Evolutionary conservation across 2,113 vertebrate species (phyloP).

Genomic region (Anas platyrhynchos): DNA sequence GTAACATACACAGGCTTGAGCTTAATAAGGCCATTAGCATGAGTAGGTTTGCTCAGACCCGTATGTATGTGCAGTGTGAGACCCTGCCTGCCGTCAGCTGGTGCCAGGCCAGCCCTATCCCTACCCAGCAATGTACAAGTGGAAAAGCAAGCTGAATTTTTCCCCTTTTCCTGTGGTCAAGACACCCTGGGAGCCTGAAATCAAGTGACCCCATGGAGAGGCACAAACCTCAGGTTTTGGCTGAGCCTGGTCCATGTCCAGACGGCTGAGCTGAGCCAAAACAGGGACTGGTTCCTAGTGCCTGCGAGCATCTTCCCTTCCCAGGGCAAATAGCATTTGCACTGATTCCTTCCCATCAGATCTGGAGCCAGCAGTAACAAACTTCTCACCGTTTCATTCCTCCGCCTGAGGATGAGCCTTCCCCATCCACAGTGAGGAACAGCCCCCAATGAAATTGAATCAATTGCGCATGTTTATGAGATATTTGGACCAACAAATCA

Average conservation of each 20-base stretch:
- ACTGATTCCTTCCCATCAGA: neutral
- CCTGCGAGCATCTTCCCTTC: neutral
- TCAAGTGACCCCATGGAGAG: neutral
- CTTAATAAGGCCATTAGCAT: constrained; percentile 29
- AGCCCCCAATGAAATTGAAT: constrained; percentile 8
- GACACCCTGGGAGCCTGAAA: neutral
- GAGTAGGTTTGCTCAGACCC: neutral
- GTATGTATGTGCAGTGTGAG: neutral
- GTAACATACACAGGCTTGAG: neutral
- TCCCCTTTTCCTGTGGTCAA: neutral
- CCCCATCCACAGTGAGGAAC: neutral
- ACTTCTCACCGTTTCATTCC: constrained; percentile 3
- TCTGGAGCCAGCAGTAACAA: neutral
- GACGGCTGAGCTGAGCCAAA: neutral
- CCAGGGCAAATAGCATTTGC: neutral
- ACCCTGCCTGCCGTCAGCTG: neutral
- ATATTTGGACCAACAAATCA: constrained; percentile 30
- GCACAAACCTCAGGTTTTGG: neutral
- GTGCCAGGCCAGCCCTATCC: neutral
- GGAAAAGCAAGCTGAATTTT: neutral
- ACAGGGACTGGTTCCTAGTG: rapidly evolving
- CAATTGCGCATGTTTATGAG: constrained; percentile 3
- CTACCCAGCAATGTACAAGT: neutral
- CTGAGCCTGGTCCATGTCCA: rapidly evolving
- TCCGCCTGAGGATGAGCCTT: neutral